These are phyloP conservation scores for Alouatta palliata DNA, from an alignment of 2,113 vertebrate genomes.

Conservation along the genomic window DNA sequence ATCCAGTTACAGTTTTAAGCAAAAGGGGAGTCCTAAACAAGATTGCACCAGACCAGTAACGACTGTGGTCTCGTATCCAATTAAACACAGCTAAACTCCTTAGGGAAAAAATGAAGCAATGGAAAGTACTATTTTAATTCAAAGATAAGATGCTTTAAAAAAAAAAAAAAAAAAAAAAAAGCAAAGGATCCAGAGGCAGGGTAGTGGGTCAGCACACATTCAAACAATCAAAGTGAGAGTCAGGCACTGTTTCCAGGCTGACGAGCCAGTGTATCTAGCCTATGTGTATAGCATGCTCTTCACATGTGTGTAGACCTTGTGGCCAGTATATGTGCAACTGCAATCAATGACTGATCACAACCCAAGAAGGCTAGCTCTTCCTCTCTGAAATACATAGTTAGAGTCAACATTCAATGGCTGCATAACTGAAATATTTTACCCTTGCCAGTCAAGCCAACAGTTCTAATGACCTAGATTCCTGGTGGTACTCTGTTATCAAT, in stretches of 20 bases:
- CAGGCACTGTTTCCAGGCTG: neutral
- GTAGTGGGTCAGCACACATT: neutral
- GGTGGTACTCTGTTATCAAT: neutral
- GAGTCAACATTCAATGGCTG: slow-evolving; percentile 6
- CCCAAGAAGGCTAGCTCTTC: neutral
- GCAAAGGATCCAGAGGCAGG: neutral
- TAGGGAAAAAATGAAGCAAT: neutral
- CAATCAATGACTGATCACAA: neutral
- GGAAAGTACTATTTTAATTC: neutral
- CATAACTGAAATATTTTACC: neutral
- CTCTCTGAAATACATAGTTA: neutral
- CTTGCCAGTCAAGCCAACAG: neutral
- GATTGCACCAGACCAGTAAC: neutral
- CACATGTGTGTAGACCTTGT: accelerated
- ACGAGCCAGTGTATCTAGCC: too few relatives aligned
- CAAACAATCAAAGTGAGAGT: neutral
- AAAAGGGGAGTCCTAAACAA: neutral
- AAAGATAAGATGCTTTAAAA: neutral
- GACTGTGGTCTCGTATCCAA: neutral
- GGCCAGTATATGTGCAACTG: neutral
- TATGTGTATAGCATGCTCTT: neutral
- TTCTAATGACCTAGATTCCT: neutral
- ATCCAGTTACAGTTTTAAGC: neutral
- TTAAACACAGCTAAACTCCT: slow-evolving; percentile 17
- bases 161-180: neutral